phyloP scores from a whole-genome alignment of 2,888 invertebrate genomes.

The Zygogramma bicolorata region DNA sequence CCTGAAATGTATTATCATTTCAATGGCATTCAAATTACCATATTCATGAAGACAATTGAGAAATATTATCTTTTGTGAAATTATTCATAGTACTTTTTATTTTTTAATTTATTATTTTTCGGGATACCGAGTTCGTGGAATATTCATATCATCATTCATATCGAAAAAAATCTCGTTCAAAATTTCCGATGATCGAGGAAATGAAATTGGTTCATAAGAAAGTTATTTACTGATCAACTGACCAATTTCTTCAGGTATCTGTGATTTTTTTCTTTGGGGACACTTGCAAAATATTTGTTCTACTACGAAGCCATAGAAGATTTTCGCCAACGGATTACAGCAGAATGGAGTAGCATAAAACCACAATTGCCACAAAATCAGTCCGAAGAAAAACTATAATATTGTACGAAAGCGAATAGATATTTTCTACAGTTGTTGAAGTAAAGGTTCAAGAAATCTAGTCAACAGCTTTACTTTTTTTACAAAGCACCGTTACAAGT shows the following conservation, averaged over 20 bases:
- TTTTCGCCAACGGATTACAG: too few species aligned
- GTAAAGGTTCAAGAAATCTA: too few species aligned
- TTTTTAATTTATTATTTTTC: background rate
- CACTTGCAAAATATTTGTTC: too few species aligned
- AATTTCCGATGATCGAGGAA: background rate
- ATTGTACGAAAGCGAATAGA: too few species aligned
- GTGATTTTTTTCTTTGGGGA: background rate
- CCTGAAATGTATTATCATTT: constrained; percentile 35
- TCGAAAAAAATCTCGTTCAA: background rate
- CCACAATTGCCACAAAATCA: too few species aligned
- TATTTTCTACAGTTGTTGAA: too few species aligned
- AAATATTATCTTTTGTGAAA: constrained; percentile 4
- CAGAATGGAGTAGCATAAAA: too few species aligned
- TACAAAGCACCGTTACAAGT: too few species aligned
- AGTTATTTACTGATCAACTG: too few species aligned
- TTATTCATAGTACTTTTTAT: constrained; percentile 10
- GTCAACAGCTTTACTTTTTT: too few species aligned
- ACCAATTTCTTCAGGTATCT: background rate
- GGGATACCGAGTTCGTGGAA: background rate
- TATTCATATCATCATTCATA: background rate
- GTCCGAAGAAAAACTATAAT: too few species aligned
- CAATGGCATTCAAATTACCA: constrained; percentile 31
- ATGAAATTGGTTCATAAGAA: background rate
- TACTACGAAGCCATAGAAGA: too few species aligned
- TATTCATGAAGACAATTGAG: constrained; percentile 24